Conservation (phyloP, 2,888 invertebrate species). For the Dicyrtomina minuta region DNA sequence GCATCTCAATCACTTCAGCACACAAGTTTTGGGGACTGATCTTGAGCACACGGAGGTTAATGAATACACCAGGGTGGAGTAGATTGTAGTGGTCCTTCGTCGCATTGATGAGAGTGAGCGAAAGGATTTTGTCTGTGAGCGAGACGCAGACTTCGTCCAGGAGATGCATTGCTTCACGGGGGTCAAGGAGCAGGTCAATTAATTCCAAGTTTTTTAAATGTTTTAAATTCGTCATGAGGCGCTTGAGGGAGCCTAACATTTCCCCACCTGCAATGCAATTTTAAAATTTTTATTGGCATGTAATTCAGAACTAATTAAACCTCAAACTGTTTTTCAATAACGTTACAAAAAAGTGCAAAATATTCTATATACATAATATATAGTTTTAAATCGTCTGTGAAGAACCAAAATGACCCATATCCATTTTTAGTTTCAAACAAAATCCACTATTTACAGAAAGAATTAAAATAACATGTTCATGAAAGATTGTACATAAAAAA, state of each 20-base stretch:
- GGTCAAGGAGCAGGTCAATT: conserved; percentile 72
- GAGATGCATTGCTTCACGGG: conserved; percentile 68
- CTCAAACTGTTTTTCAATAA: background rate
- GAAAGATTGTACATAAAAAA: too few species aligned
- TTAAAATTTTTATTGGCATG: background rate
- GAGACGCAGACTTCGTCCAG: conserved; percentile 70
- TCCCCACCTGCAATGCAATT: conserved; percentile 58
- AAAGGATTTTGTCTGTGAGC: conserved; percentile 65
- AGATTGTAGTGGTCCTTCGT: conserved; percentile 70
- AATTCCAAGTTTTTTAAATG: conserved; percentile 67
- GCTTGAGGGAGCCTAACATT: conserved; percentile 66
- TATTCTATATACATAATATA: too few species aligned
- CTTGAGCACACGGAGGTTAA: conserved; percentile 62
- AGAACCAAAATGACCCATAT: too few species aligned
- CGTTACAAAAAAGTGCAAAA: background rate
- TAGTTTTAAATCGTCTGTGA: too few species aligned
- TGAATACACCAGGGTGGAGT: conserved; percentile 73
- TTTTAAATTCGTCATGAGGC: conserved; percentile 67
- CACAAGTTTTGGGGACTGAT: conserved; percentile 71
- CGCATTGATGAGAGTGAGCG: conserved; percentile 71
- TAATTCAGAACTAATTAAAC: too few species aligned
- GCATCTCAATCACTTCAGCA: conserved; percentile 68
- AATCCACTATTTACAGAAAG: too few species aligned
- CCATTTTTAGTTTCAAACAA: too few species aligned
- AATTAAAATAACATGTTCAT: too few species aligned